Evolutionary conservation across 1,140 invertebrate genomes (phyloP).

Genomic region (Zaprionus taronus): DNA sequence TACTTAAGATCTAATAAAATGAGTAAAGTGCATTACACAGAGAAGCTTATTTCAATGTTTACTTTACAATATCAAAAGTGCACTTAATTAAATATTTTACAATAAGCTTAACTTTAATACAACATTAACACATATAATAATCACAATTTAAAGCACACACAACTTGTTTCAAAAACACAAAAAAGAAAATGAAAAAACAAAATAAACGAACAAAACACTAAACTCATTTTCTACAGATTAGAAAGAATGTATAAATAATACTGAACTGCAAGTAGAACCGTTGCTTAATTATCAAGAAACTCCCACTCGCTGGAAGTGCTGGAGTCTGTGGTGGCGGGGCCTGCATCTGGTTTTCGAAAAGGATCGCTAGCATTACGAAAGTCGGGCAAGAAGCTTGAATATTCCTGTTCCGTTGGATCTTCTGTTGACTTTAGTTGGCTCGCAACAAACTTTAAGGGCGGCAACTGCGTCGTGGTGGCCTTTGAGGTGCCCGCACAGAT

Average conservation of each 20-base stretch:
- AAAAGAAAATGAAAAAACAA: not conserved
- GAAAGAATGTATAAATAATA: conserved; percentile 39
- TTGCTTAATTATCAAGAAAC: conserved; percentile 73
- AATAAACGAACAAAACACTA: conserved; percentile 4
- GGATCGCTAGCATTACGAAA: conserved; percentile 68
- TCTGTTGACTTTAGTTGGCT: conserved; percentile 34
- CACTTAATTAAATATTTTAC: conserved; percentile 55
- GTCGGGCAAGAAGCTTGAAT: conserved; percentile 73
- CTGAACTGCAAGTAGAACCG: conserved; percentile 10
- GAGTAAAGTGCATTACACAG: conserved; percentile 27
- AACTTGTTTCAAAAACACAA: conserved; percentile 26
- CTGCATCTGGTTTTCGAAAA: conserved; percentile 31
- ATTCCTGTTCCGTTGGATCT: conserved; percentile 40
- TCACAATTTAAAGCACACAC: conserved; percentile 72
- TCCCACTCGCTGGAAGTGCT: conserved; percentile 82
- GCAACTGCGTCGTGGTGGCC: conserved; percentile 10
- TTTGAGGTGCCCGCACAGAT: conserved; percentile 39
- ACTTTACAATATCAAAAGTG: conserved; percentile 4
- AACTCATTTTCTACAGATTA: conserved; percentile 7
- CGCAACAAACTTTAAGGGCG: conserved; percentile 59
- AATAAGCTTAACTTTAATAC: conserved; percentile 51
- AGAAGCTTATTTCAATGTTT: conserved; percentile 3
- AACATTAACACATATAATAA: conserved; percentile 46
- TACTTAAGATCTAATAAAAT: conserved; percentile 16
- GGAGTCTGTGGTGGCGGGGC: conserved; percentile 60